These are phyloP conservation scores for Desoria tigrina DNA, from an alignment of 2,888 invertebrate species.

Conservation along the genomic window DNA sequence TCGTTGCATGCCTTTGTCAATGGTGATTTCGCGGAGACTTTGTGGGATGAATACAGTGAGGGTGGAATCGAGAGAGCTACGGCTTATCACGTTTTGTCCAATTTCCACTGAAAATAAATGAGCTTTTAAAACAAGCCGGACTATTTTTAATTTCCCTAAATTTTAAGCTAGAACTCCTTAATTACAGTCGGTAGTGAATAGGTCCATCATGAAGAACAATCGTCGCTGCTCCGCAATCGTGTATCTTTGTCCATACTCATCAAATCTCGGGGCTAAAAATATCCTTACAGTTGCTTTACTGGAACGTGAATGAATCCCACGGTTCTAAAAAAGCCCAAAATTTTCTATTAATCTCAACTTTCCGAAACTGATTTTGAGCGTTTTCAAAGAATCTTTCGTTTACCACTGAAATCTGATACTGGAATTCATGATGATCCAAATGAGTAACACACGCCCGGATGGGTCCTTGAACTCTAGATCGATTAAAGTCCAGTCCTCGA, in stretches of 20 bases:
- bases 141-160: background rate
- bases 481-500: conserved; percentile 73
- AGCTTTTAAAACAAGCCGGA: background rate
- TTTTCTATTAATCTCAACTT: background rate
- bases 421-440: conserved; percentile 53
- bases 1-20: conserved; percentile 2
- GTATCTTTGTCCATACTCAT: conserved; percentile 22
- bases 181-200: conserved; percentile 35
- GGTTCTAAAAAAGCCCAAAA: background rate
- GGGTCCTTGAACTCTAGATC: conserved; percentile 13
- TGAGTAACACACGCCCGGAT: conserved; percentile 50
- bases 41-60: conserved; percentile 9
- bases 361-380: background rate
- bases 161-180: background rate
- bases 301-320: background rate
- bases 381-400: background rate
- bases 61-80: conserved; percentile 18
- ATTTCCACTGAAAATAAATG: conserved; percentile 11
- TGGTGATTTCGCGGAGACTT: background rate
- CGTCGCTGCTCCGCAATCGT: conserved; percentile 22
- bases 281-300: conserved; percentile 27
- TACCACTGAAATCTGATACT: conserved; percentile 45
- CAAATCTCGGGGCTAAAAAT: conserved; percentile 32
- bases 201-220: conserved; percentile 36
- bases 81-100: conserved; percentile 17